A percentile compares a stretch with the other conserved stretches of the same genome.
phyloP scores from a whole-genome alignment of 2,797 vertebrate species.

The Oreortyx pictus region DNA sequence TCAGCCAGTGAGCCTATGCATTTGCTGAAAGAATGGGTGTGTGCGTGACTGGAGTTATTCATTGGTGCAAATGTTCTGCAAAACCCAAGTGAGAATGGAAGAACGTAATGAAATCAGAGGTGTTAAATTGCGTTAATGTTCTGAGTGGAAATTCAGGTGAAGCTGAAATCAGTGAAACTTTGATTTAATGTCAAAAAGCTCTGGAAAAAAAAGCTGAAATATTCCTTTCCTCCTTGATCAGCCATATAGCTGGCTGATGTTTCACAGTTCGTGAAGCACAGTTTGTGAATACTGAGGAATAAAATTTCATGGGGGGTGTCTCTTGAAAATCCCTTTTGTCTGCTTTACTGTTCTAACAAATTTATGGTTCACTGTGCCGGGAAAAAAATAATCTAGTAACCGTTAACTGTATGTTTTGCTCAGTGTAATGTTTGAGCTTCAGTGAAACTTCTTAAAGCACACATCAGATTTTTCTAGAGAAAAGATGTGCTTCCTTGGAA shows the following conservation, averaged over 20 bases:
- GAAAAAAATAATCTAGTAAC: not conserved
- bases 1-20: not conserved
- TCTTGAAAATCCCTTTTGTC: not conserved
- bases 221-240: not conserved
- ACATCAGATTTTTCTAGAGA: not conserved
- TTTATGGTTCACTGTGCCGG: accelerated
- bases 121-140: not conserved
- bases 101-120: not conserved
- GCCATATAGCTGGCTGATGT: not conserved
- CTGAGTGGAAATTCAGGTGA: not conserved
- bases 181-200: not conserved
- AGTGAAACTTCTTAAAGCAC: not conserved
- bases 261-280: not conserved
- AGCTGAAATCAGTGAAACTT: not conserved
- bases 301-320: not conserved
- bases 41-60: not conserved
- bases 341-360: not conserved
- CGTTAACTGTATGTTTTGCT: not conserved
- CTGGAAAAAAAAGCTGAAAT: not conserved
- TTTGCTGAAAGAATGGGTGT: not conserved
- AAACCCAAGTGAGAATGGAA: not conserved
- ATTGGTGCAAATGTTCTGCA: not conserved
- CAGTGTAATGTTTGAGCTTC: not conserved
- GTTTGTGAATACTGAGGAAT: not conserved
- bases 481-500: not conserved